Base-by-base conservation (phyloP, 2,888 invertebrate genomes). In the Matsumyia berberina region DNA sequence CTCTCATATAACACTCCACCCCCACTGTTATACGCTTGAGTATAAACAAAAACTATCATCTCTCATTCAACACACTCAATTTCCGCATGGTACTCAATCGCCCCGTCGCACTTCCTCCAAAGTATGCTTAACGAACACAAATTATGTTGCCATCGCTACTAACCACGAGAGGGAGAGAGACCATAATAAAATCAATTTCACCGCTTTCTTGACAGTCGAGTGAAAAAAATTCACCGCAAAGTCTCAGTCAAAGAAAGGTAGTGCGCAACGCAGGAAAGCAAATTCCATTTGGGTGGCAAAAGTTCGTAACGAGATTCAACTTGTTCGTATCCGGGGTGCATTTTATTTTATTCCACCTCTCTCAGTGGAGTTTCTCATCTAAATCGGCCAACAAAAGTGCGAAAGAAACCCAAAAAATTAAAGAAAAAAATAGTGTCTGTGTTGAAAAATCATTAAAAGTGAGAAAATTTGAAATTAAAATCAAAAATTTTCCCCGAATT, bases 291-390 rank as follows among this genome's bases (percentile, higher is more conserved):
- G 55, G 46, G 76, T 76, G 74, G 67, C 39, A 37, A 58, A 57
- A 33, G 42, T 67, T 67, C 39, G 29, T 67, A 3, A 11, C 2
- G 7, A 29, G 31, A 29, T 29, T 58, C 49, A n/a, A n/a, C 24
- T 37, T 58, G 17, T 55, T 37, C 74, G 17, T 46, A n/a, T 76
- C 17, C 77, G 66, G 82, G 78, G 82, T 67, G 82, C 33, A 78
- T 78, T 67, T 82, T 78, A 60, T 72, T 78, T 78, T 60, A 72
- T 19, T 39, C 9, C 37, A 33, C 39, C 39, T 49, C 58, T 62
- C 64, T 78, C 82, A 83, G 77, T 83, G 78, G 73, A 78, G 82
- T 82, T 82, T 82, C 82, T 60, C 58, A 72, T 66, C 51, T 64
- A 49, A 44, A 57, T 60, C 77, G 72, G 78, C 72, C 78, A 74